Base-by-base conservation (phyloP, 2,888 invertebrate species). In the Torymus texanus region DNA sequence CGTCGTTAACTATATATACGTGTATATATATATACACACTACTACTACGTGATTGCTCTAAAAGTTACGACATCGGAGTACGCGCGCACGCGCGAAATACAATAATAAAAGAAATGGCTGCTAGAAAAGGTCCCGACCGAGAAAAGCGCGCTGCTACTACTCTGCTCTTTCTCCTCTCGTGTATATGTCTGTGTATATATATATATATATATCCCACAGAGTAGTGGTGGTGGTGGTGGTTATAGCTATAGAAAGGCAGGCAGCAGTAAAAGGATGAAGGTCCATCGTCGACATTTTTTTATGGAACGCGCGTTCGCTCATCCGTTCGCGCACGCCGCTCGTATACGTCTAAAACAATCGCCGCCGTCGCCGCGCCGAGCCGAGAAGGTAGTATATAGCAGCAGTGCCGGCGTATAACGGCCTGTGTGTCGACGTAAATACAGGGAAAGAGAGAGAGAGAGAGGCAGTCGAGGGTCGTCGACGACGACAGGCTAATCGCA, bases 321-420 rank as follows among this genome's bases (percentile, higher is more conserved):
- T 59, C n/a, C 59, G 8, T 41, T 8, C 41, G 41, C 41, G 24
- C 18, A 21, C 21, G 51, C 58, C 41, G 74, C 50, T 53, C 63
- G 56, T 29, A 50, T 21, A 61, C 13, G 63, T 72, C 67, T 72
- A 61, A 66, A 72, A 78, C 61, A 78, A 67, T 78, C 55, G 50
- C 41, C 21, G 21, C 21, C 21, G 2, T 2, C 21, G 21, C 21
- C 21, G 21, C 21, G 21, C n/a, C n/a, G n/a, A n/a, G n/a, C n/a
- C n/a, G n/a, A n/a, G n/a, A n/a, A n/a, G n/a, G n/a, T n/a, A n/a
- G n/a, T n/a, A n/a, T n/a, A n/a, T n/a, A n/a, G n/a, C n/a, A 29
- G 29, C 8, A 41, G 11, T 14, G 51, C 2, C 29, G 16, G 13
- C 16, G 18, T 41, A 41, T 41, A 41, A 41, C 41, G 8, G 41